Percentiles rank a stretch among this genome's conserved stretches.
Conservation (phyloP, 2,888 invertebrate species). For the Theodoxus fluviatilis region DNA sequence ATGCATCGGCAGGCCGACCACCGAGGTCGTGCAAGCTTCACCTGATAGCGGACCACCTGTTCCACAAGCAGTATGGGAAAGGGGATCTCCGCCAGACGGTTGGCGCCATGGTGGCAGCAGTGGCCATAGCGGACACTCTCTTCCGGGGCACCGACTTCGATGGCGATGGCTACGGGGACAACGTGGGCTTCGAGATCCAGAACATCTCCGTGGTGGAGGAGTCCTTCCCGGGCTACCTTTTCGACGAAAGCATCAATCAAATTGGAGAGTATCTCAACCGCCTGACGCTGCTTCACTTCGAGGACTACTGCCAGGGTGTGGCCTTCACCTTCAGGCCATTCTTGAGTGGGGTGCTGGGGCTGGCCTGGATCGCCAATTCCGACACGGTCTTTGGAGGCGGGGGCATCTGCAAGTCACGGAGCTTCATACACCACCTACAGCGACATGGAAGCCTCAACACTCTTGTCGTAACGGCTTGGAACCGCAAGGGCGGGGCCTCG, state of each 20-base stretch:
- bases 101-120: conserved; percentile 45
- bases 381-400: conserved; percentile 37
- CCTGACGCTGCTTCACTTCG: conserved; percentile 45
- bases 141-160: conserved; percentile 56
- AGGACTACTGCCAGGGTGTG: conserved; percentile 41
- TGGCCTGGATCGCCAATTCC: conserved; percentile 51
- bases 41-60: conserved; percentile 53
- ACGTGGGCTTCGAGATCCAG: conserved; percentile 50
- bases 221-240: conserved; percentile 31
- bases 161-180: conserved; percentile 53
- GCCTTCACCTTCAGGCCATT: conserved; percentile 49
- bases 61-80: conserved; percentile 42
- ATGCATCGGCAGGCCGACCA: no score
- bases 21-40: conserved; percentile 43
- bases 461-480: conserved; percentile 40
- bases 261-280: conserved; percentile 38
- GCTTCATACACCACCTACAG: conserved; percentile 20
- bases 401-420: conserved; percentile 45
- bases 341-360: conserved; percentile 43
- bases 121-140: conserved; percentile 51
- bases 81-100: conserved; percentile 36
- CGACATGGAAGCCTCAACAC: conserved; percentile 42
- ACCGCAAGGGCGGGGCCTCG: conserved; percentile 37
- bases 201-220: conserved; percentile 40
- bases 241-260: conserved; percentile 30